Evolutionary conservation across 2,797 vertebrate genomes (phyloP), one percentile per base, ranked within the genome.

Genomic region (Amblyopsis hoosieri): DNA sequence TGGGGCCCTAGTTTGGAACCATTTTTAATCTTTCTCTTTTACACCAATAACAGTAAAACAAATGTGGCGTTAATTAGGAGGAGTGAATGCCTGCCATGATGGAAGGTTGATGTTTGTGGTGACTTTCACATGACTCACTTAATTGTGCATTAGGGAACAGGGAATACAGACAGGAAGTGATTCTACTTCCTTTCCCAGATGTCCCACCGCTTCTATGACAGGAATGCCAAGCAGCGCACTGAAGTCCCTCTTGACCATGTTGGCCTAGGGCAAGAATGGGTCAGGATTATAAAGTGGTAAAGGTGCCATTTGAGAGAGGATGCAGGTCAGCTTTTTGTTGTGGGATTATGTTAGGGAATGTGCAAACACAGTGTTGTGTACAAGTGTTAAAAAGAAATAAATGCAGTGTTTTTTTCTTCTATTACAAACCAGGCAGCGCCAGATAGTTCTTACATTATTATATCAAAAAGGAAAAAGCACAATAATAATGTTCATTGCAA

Each of bases 131-230:
- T 85, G 83, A 88, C 85, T 89, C 83, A 84, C 62, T 55, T 67
- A 76, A 84, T 69, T 69, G 70, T 81, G 61, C 86, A 68, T 59
- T 12, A 55, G 86, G 86, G 81, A 86, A 62, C 66, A 55, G 12
- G 53, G 55, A 62, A 74, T 59, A 65, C 15, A 57, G 70, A 78
- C 67, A 80, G 86, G 89, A 91, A 85, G 83, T 72, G 69, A 76
- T 75, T 78, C 67, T 54, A 62, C 72, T 86, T 89, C 77, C 81
- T 83, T 85, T 91, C 81, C 85, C 84, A 87, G 80, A 82, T 80
- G 72, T 75, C 8, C 58, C 57, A 56, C 33, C 33, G 45, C 59
- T 45, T 72, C 33, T n/a, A 14, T 17, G 13, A 8, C 49, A 14
- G 13, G 4, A 51, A 52, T 50, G 47, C 51, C 55, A 75, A 69